Evolutionary conservation across 2,888 invertebrate species (phyloP), one percentile per base, ranked within the genome.

Genomic region (Hybos culiciformis): DNA sequence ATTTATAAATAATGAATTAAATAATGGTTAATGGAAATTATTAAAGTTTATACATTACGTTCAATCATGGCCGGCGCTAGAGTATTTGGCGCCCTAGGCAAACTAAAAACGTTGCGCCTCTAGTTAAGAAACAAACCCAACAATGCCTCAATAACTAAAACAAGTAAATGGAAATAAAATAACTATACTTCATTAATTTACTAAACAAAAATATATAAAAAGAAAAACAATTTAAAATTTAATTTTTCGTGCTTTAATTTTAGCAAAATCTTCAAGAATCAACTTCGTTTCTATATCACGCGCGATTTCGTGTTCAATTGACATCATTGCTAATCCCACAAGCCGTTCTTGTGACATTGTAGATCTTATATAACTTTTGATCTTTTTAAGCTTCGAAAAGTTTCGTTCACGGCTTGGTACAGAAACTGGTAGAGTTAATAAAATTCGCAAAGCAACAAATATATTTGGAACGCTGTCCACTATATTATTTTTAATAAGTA

Each of bases 271-370:
- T 14, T 31, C 14, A 31, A 31, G n/a, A 3, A 31, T 7, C n/a
- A 14, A 12, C 31, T 12, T 14, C 14, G 14, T 51, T 43, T 53
- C 50, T 11, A 52, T 42, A 42, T 48, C 47, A 48, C 50, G 46
- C 20, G 51, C 53, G 42, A 55, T 49, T 47, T 54, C 49, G 45
- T 54, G 52, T 53, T 56, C 50, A 43, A 55, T 55, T 42, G 56
- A 55, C 48, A 55, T 48, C 43, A 45, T 51, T 47, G 53, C 48
- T 41, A 54, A 51, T 45, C 50, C 48, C 46, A 48, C 46, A 37
- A 52, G 49, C 48, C 48, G 50, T 44, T 47, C 48, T 47, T 51
- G 46, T 37, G 47, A 48, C 33, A 53, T 52, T 38, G 51, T 47
- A 33, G 50, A 52, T 50, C 49, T 42, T 26, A 53, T 46, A 50